Conservation (phyloP, 2,797 vertebrate genomes). For the Cyclura pinguis region DNA sequence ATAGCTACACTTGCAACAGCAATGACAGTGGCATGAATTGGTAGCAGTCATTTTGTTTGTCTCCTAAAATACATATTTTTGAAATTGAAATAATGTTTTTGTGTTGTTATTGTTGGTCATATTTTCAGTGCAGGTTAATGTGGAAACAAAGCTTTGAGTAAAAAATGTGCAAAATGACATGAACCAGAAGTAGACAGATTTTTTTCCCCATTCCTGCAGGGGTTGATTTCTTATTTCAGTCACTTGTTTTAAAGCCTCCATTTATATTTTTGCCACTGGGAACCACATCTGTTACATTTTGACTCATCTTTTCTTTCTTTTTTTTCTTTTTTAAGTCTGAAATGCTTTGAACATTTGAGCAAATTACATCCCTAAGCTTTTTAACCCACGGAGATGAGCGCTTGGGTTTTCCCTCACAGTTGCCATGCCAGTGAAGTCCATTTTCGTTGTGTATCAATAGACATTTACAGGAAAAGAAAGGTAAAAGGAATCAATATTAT, state of each 20-base stretch:
- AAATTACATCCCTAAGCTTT: neutral
- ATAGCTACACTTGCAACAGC: no score
- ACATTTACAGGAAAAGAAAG: constrained; percentile 73
- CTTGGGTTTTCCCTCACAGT: constrained; percentile 58
- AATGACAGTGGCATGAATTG: no score
- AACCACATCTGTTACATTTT: constrained; percentile 49
- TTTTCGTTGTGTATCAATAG: constrained; percentile 73
- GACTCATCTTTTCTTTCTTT: constrained; percentile 41
- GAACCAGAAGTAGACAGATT: neutral
- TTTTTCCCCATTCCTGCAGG: no score
- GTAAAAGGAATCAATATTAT: constrained; percentile 72
- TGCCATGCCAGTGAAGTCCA: constrained; percentile 38
- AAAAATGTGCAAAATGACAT: neutral
- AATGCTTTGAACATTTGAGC: no score
- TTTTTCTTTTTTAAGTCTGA: no score
- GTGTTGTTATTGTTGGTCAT: neutral
- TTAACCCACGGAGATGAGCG: neutral
- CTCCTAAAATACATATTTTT: neutral
- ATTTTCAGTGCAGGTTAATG: neutral
- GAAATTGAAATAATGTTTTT: neutral
- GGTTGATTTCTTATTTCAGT: constrained; percentile 40
- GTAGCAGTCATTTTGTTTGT: neutral
- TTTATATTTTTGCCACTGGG: constrained; percentile 53
- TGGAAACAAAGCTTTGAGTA: neutral
- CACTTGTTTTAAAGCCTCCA: constrained; percentile 48